Evolutionary conservation across 2,888 invertebrate species (phyloP).

Genomic region (Caenorhabditis doughertyi): DNA sequence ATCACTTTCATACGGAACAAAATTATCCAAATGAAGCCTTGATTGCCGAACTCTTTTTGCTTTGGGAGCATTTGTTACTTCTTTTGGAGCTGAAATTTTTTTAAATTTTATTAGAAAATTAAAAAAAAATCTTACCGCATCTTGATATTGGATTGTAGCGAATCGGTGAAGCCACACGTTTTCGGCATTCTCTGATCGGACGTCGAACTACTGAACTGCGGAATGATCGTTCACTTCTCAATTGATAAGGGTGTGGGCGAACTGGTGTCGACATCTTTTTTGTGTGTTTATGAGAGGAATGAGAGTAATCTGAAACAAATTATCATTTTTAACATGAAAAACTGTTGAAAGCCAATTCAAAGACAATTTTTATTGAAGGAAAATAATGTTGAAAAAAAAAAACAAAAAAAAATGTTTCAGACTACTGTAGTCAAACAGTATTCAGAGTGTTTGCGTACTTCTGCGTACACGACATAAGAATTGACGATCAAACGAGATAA

Average conservation of each 20-base stretch:
- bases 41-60: constrained; percentile 17
- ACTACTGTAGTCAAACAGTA: neutral
- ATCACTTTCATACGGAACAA: neutral
- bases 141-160: constrained; percentile 21
- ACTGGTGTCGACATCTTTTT: constrained; percentile 23
- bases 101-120: neutral
- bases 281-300: too few species aligned
- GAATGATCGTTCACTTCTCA: neutral
- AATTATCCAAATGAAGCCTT: neutral
- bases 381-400: neutral
- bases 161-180: neutral
- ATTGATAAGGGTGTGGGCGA: constrained; percentile 7
- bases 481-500: too few species aligned
- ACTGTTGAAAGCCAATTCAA: neutral
- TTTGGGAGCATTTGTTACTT: constrained; percentile 25
- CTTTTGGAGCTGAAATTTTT: constrained; percentile 25
- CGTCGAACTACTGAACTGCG: constrained; percentile 17
- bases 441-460: neutral
- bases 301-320: too few species aligned
- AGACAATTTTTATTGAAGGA: neutral
- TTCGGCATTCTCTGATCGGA: neutral
- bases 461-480: neutral
- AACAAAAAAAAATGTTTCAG: neutral
- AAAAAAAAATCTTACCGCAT: constrained; percentile 23
- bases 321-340: neutral